Evolutionary conservation across 2,888 invertebrate genomes (phyloP), one percentile per base, ranked within the genome.

Genomic region (Pasiphila rectangulata): DNA sequence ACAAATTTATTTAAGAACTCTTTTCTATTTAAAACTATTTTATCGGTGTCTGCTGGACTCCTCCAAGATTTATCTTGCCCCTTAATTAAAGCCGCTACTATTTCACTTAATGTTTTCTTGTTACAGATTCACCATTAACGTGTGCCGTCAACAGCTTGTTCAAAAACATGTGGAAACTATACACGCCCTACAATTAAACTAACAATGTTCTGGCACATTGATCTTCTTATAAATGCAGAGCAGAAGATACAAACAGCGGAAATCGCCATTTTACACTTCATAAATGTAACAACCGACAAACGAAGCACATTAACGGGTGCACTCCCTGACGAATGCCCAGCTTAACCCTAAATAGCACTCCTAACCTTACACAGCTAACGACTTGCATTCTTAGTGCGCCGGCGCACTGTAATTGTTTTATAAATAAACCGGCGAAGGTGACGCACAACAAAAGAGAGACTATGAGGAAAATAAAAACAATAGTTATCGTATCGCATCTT

Each of bases 331-430:
- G 37, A 41, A 50, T 41, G 20, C 49, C 6, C 37, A 25, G 45
- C 50, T 45, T 41, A 50, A 50, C 41, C 50, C 49, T 49, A 49
- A 49, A 45, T 25, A 32, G 17, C 17, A 16, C 32, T 15, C 17
- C 17, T 32, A 32, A 17, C 32, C 32, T 17, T 32, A 17, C 16
- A 45, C 39, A 15, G 34, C 23, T 50, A 50, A 46, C 37, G 50
- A 50, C 37, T 37, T 32, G 21, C 44, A 50, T 45, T 50, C 41
- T 38, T 36, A 16, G 15, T 46, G 50, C 50, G 50, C 45, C 4
- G 13, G 45, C 50, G 50, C 50, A 45, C 24, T 30, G 24, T 56
- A 56, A 59, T 59, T 59, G 51, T 52, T 59, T 53, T 56, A 54
- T 49, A 59, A 56, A 59, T 59, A 59, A 49, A 54, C 48, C 20